Conservation (phyloP, 2,888 invertebrate species). For the Stenurella melanura region DNA sequence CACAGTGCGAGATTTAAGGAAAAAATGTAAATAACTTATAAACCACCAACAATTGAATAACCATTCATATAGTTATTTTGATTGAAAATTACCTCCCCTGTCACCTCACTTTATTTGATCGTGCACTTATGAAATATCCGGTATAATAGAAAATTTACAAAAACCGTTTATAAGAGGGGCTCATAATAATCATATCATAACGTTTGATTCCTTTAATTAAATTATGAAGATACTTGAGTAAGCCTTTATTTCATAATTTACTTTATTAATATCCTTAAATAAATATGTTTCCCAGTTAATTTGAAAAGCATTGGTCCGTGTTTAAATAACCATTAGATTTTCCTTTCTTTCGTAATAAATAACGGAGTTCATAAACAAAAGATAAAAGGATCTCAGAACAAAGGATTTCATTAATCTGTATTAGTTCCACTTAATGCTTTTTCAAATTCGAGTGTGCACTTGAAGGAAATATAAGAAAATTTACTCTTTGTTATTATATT, state of each 20-base stretch:
- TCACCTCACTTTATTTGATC: no score
- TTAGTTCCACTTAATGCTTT: constrained; percentile 63
- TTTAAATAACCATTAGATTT: constrained; percentile 28
- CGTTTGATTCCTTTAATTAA: no score
- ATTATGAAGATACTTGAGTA: not conserved
- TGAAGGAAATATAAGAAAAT: constrained; percentile 42
- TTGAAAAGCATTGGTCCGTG: constrained; percentile 28
- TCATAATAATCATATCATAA: no score
- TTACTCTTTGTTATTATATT: constrained; percentile 28
- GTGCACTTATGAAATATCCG: no score
- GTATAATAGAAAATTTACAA: no score
- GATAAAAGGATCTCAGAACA: constrained; percentile 60
- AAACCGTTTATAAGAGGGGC: no score
- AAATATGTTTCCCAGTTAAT: constrained; percentile 37
- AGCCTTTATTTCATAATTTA: not conserved
- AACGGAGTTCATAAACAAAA: constrained; percentile 58
- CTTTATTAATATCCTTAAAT: constrained; percentile 29
- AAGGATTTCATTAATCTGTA: constrained; percentile 63
- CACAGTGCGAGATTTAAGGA: no score
- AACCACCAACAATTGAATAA: no score
- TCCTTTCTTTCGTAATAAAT: constrained; percentile 34
- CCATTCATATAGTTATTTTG: no score
- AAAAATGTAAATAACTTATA: no score
- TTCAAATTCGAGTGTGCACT: constrained; percentile 48
- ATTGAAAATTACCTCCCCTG: no score